phyloP scores from a whole-genome alignment of 2,797 vertebrate genomes.

The Microctenopoma steveboyesi region DNA sequence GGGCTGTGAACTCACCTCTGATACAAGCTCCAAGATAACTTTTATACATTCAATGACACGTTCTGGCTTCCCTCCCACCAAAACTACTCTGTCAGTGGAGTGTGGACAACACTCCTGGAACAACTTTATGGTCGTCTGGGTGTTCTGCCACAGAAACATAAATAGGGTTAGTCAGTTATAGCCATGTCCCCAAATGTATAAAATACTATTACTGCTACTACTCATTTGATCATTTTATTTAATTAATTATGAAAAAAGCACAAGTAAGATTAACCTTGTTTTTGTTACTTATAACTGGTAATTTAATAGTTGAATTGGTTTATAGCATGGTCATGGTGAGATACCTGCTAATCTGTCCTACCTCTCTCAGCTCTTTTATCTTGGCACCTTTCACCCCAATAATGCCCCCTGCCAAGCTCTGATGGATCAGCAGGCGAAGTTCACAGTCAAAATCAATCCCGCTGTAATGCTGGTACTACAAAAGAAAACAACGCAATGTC shows the following conservation, averaged over 20 bases:
- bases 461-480: conserved; percentile 98
- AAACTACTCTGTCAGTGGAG: conserved; percentile 96
- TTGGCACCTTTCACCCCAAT: conserved; percentile 99
- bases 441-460: conserved; percentile 97
- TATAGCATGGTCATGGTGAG: conserved; percentile 11
- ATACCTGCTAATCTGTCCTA: conserved; percentile 63
- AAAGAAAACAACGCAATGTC: conserved; percentile 42
- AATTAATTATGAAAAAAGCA: background rate
- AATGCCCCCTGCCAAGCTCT: conserved; percentile 97
- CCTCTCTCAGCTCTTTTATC: conserved; percentile 98
- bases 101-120: conserved; percentile 99
- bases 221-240: no score
- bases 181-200: background rate
- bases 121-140: conserved; percentile 98
- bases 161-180: background rate
- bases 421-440: conserved; percentile 96
- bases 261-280: no score
- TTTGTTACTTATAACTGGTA: no score
- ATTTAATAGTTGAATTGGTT: background rate
- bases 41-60: conserved; percentile 97
- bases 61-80: conserved; percentile 97
- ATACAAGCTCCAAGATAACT: conserved; percentile 95
- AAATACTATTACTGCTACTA: background rate
- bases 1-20: conserved; percentile 84
- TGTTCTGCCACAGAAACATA: conserved; percentile 83